Evolutionary conservation across 2,113 vertebrate genomes (phyloP).

Genomic region (Pelvicachromis taeniatus): DNA sequence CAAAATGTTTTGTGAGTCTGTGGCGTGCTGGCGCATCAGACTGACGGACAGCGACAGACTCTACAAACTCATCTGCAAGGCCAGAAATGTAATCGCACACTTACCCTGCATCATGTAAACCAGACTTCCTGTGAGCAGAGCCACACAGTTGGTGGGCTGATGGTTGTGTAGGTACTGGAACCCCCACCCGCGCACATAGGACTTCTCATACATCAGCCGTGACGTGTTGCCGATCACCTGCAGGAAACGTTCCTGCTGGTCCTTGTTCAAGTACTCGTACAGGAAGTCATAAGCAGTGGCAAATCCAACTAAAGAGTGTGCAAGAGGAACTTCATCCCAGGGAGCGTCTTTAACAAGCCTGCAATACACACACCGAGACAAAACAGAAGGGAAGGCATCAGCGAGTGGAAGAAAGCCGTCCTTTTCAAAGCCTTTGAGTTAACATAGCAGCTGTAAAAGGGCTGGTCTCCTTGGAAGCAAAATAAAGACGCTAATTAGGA

Average conservation of each 20-base stretch:
- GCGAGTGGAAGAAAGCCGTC: background rate
- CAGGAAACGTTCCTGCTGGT: slow-evolving; percentile 89
- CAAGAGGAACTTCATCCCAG: slow-evolving; percentile 95
- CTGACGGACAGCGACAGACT: background rate
- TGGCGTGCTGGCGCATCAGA: background rate
- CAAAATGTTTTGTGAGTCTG: too few species aligned
- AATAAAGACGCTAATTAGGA: slow-evolving; percentile 8
- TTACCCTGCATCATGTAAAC: slow-evolving; percentile 96
- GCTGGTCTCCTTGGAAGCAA: background rate
- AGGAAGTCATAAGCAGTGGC: slow-evolving; percentile 97
- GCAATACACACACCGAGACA: slow-evolving; percentile 25
- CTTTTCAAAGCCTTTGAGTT: slow-evolving; percentile 5
- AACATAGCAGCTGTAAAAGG: background rate
- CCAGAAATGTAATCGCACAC: background rate
- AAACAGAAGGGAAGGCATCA: background rate
- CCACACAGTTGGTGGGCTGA: slow-evolving; percentile 98
- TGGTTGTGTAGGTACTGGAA: slow-evolving; percentile 99
- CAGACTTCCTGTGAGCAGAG: slow-evolving; percentile 90
- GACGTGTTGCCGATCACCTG: slow-evolving; percentile 94
- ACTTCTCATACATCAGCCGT: slow-evolving; percentile 92
- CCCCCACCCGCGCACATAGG: slow-evolving; percentile 91
- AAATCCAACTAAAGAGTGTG: slow-evolving; percentile 95
- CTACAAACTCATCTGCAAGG: background rate
- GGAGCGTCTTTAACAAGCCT: slow-evolving; percentile 98
- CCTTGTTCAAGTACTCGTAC: slow-evolving; percentile 86